Conservation (phyloP, 2,888 invertebrate species). For the Drosophila paramelanica region DNA sequence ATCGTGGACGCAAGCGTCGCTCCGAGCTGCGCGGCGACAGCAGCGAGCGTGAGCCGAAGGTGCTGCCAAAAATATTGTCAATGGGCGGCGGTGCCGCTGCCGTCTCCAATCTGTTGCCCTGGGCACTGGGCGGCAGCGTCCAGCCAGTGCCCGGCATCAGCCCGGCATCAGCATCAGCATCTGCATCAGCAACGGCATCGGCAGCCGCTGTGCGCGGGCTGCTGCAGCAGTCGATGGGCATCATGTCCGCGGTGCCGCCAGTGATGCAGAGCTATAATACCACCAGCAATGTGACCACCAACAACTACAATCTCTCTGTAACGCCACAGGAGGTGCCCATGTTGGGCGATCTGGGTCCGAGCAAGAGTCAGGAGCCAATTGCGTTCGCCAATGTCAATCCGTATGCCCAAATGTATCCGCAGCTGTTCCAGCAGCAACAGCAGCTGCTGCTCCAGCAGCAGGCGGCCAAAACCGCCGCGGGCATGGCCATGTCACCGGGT, state of each 20-base stretch:
- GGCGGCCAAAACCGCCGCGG: slow-evolving; percentile 39
- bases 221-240: slow-evolving; percentile 37
- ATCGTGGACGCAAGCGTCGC: slow-evolving; percentile 75
- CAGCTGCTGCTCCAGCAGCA: slow-evolving; percentile 53
- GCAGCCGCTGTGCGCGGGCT: slow-evolving; percentile 3
- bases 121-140: slow-evolving; percentile 35
- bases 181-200: slow-evolving; percentile 8
- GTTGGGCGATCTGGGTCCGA: slow-evolving; percentile 8
- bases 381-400: slow-evolving; percentile 82
- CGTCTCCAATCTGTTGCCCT: slow-evolving; percentile 35
- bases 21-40: slow-evolving; percentile 75
- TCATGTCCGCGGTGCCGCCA: slow-evolving; percentile 47
- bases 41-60: slow-evolving; percentile 55
- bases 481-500: slow-evolving; percentile 42
- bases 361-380: slow-evolving; percentile 61
- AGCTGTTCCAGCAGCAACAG: slow-evolving; percentile 76
- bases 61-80: slow-evolving; percentile 13
- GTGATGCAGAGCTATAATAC: slow-evolving; percentile 67
- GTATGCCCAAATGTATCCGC: slow-evolving; percentile 82
- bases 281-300: slow-evolving; percentile 47
- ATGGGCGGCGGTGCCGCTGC: neutral
- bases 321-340: slow-evolving; percentile 1
- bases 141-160: slow-evolving; percentile 1
- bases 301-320: slow-evolving; percentile 72
- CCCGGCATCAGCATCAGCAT: too few relatives aligned